phyloP scores from a whole-genome alignment of 2,113 vertebrate species.

The Laticauda laticaudata region DNA sequence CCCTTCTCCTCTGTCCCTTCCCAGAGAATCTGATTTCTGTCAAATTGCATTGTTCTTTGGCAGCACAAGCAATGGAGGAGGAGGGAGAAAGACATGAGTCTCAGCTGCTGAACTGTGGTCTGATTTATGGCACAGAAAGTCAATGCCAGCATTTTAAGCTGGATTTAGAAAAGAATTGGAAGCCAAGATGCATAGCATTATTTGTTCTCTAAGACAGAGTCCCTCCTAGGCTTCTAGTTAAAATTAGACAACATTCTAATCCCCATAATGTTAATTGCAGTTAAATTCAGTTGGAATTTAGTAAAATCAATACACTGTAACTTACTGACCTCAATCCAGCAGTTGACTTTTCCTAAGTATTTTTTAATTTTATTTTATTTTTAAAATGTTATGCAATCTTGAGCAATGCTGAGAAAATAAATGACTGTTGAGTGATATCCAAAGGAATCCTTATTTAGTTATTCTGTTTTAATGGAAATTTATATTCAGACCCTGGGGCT shows the following conservation, averaged over 20 bases:
- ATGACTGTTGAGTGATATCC: background rate
- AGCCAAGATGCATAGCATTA: background rate
- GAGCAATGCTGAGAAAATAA: background rate
- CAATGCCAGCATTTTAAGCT: background rate
- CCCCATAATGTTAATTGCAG: background rate
- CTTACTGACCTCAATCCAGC: background rate
- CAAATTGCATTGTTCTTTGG: background rate
- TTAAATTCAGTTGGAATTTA: background rate
- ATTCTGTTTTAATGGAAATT: background rate
- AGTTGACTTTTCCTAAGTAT: background rate
- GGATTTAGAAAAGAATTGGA: background rate
- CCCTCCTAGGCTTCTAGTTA: background rate
- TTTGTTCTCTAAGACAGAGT: background rate
- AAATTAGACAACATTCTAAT: background rate
- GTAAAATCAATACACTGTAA: background rate
- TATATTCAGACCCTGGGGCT: background rate
- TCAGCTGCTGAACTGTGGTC: background rate
- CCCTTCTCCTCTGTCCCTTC: background rate
- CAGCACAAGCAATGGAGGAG: background rate
- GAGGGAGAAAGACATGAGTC: background rate
- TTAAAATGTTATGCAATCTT: background rate
- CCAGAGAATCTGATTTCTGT: background rate
- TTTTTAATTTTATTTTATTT: background rate
- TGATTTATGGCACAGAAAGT: background rate
- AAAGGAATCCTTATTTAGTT: background rate